These are phyloP conservation scores for Phoenoteleia sp. DNA, from an alignment of 2,888 invertebrate species.

Conservation along the genomic window DNA sequence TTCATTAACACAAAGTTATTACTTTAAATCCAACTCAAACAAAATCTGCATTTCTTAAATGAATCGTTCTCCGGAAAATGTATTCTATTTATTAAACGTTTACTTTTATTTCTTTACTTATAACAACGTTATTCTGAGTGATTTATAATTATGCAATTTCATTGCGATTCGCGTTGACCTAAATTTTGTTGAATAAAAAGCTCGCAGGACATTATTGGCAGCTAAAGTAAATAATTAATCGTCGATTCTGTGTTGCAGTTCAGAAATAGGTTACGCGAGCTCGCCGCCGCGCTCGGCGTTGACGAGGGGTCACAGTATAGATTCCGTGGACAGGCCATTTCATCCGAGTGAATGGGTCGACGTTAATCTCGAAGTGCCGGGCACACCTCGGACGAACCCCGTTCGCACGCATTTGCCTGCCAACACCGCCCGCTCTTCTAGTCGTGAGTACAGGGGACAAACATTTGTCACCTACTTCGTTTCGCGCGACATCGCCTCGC, in stretches of 20 bases:
- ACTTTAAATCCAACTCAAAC: too few species aligned
- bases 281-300: constrained; percentile 83
- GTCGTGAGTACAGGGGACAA: constrained; percentile 38
- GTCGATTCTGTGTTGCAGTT: constrained; percentile 76
- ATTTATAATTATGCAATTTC: constrained; percentile 39
- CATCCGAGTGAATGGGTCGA: constrained; percentile 88
- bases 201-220: constrained; percentile 9
- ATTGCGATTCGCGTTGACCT: constrained; percentile 19
- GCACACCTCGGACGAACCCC: constrained; percentile 83
- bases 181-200: constrained; percentile 24
- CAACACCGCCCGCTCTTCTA: constrained; percentile 75
- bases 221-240: constrained; percentile 48
- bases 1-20: too few species aligned
- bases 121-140: background rate
- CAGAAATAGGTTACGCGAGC: constrained; percentile 85
- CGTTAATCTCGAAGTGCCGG: constrained; percentile 87
- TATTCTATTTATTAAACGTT: too few species aligned
- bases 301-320: constrained; percentile 84
- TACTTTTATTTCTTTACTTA: background rate
- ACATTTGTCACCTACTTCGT: constrained; percentile 24
- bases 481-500: background rate
- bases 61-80: too few species aligned
- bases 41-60: too few species aligned
- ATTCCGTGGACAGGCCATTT: constrained; percentile 85
- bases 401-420: constrained; percentile 80